Percentiles rank a stretch among this genome's conserved stretches.
phyloP scores from a whole-genome alignment of 2,888 invertebrate genomes.

The Catocala fraxini region DNA sequence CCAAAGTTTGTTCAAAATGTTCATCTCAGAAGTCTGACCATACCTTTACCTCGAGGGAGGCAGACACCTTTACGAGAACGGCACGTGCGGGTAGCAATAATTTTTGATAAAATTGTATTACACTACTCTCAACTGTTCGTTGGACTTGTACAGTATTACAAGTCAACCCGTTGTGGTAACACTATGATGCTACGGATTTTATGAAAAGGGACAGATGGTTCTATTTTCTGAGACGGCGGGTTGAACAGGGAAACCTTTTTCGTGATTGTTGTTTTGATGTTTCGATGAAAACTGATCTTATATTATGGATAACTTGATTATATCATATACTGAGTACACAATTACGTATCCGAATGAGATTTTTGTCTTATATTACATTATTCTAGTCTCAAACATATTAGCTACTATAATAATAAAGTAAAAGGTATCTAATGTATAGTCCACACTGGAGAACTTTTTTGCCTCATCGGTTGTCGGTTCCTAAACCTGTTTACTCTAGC shows the following conservation, averaged over 20 bases:
- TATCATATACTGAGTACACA: no score
- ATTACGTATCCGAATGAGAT: no score
- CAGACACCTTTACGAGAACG: conserved; percentile 71
- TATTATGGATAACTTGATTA: background rate
- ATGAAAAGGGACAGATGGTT: conserved; percentile 23
- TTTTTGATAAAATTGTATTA: conserved; percentile 75
- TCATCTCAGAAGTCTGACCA: conserved; percentile 4
- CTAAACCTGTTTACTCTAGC: no score
- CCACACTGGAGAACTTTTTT: no score
- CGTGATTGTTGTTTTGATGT: conserved; percentile 13
- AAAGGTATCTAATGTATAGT: no score
- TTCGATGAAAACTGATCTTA: conserved; percentile 8
- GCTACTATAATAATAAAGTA: no score
- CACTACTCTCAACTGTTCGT: conserved; percentile 52
- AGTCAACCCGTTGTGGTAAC: conserved; percentile 47
- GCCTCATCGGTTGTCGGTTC: no score
- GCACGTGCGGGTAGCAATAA: conserved; percentile 70
- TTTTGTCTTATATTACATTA: no score
- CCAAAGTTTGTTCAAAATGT: background rate
- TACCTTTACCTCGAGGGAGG: conserved; percentile 35
- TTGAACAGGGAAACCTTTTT: conserved; percentile 10
- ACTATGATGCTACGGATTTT: conserved; percentile 39
- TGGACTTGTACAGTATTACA: conserved; percentile 50
- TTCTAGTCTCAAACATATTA: no score
- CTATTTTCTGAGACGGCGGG: conserved; percentile 23